Percentiles rank a stretch among this genome's conserved stretches.
These are phyloP conservation scores for Lophotis ruficrista DNA, from an alignment of 2,113 vertebrate species.

Conservation along the genomic window DNA sequence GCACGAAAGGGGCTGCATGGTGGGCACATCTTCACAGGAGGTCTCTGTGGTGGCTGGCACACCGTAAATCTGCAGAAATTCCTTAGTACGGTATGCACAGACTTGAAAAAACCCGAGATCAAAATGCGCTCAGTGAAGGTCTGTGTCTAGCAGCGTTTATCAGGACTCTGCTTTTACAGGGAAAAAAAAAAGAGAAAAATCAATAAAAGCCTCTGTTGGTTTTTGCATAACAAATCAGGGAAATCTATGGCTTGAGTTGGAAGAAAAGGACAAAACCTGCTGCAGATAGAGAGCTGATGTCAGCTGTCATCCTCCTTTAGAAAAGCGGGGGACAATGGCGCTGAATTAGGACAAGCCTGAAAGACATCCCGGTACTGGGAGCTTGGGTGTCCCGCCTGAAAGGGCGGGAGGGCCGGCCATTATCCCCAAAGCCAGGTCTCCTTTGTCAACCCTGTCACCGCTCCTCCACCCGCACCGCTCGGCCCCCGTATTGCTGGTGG, in stretches of 20 bases:
- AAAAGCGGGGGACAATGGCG: neutral
- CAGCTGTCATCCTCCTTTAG: conserved; percentile 18
- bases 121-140: neutral
- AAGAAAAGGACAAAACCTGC: neutral
- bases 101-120: neutral
- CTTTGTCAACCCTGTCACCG: conserved; percentile 45
- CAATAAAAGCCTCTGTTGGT: neutral
- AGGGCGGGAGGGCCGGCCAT: neutral
- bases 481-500: neutral
- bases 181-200: neutral
- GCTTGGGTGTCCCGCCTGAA: conserved; percentile 35
- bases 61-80: neutral
- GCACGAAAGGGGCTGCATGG: neutral
- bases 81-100: neutral
- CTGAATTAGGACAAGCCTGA: conserved; percentile 38
- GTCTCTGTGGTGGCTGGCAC: neutral
- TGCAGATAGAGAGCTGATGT: conserved; percentile 13
- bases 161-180: neutral
- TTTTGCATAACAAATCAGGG: neutral
- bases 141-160: neutral
- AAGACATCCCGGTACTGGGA: neutral
- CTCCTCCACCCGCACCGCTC: neutral
- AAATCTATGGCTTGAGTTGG: neutral
- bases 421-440: conserved; percentile 2
- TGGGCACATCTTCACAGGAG: neutral